Conservation (phyloP, 2,888 invertebrate species). For the Andrena chrysosceles region DNA sequence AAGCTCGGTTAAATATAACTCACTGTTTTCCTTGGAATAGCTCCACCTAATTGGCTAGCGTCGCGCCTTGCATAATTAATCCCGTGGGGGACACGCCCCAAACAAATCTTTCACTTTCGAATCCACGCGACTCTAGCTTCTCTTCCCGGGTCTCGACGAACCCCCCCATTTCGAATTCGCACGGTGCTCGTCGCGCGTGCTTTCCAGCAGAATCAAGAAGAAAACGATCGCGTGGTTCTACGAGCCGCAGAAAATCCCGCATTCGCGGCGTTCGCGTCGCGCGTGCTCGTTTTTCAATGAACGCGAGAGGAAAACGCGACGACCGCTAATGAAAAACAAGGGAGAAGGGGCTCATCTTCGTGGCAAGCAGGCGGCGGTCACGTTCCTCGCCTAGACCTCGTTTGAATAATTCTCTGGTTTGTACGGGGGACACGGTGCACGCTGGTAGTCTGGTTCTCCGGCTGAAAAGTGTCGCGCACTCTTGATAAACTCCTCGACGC, state of each 20-base stretch:
- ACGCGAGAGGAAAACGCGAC: not conserved
- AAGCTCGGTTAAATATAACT: not conserved
- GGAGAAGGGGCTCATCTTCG: too few species aligned
- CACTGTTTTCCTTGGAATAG: not conserved
- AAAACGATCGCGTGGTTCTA: not conserved
- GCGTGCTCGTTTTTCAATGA: slow-evolving; percentile 35
- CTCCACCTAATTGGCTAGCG: slow-evolving; percentile 6
- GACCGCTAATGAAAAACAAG: not conserved
- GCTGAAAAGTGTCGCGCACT: slow-evolving; percentile 29
- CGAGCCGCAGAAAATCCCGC: slow-evolving; percentile 10
- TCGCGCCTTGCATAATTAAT: slow-evolving; percentile 3
- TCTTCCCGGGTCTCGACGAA: not conserved
- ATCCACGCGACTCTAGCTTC: not conserved
- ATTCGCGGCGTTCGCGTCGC: slow-evolving; percentile 7
- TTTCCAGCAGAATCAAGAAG: not conserved
- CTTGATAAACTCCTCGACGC: not conserved
- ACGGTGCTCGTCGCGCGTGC: slow-evolving; percentile 1
- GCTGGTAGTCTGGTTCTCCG: slow-evolving; percentile 10
- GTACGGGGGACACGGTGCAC: slow-evolving; percentile 27
- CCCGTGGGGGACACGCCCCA: not conserved
- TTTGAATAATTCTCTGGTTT: slow-evolving; percentile 59
- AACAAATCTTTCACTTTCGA: slow-evolving; percentile 17
- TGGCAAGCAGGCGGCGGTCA: slow-evolving; percentile 5
- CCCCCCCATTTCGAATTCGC: slow-evolving; percentile 1
- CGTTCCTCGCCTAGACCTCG: slow-evolving; percentile 36